A percentile compares a stretch with the other conserved stretches of the same genome.
Conservation (phyloP, 2,888 invertebrate genomes). For the Parelbella ahira region DNA sequence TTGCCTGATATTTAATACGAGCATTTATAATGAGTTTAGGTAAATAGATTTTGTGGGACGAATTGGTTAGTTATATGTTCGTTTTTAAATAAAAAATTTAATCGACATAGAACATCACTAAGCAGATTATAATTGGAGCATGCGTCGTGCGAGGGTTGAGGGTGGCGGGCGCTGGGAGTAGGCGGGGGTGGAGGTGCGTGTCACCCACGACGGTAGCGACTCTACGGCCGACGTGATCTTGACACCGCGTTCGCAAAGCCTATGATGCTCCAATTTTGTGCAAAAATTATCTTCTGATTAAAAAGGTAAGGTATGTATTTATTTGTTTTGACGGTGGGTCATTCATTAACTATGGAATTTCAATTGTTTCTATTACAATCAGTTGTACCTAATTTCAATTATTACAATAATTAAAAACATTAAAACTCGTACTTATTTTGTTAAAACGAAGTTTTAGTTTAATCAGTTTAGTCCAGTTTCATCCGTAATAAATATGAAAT, state of each 20-base stretch:
- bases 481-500: too few relatives aligned
- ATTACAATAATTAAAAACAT: too few relatives aligned
- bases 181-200: constrained; percentile 38
- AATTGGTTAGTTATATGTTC: not conserved
- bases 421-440: too few relatives aligned
- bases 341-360: too few relatives aligned
- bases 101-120: constrained; percentile 77
- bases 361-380: too few relatives aligned
- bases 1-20: too few relatives aligned
- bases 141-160: constrained; percentile 75
- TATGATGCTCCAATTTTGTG: constrained; percentile 45
- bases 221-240: constrained; percentile 72
- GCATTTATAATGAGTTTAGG: not conserved
- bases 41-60: not conserved
- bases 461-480: too few relatives aligned
- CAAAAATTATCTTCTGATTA: constrained; percentile 9
- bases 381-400: too few relatives aligned
- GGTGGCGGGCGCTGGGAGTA: constrained; percentile 52
- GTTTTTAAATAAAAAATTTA: constrained; percentile 33
- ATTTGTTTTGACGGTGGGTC: too few relatives aligned
- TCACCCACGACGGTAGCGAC: constrained; percentile 62
- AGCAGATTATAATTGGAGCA: constrained; percentile 80
- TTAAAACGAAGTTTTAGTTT: too few relatives aligned
- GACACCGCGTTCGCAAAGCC: constrained; percentile 72
- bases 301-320: too few relatives aligned